Conservation (phyloP, 1,140 invertebrate genomes). For the Trissolcus basalis region DNA sequence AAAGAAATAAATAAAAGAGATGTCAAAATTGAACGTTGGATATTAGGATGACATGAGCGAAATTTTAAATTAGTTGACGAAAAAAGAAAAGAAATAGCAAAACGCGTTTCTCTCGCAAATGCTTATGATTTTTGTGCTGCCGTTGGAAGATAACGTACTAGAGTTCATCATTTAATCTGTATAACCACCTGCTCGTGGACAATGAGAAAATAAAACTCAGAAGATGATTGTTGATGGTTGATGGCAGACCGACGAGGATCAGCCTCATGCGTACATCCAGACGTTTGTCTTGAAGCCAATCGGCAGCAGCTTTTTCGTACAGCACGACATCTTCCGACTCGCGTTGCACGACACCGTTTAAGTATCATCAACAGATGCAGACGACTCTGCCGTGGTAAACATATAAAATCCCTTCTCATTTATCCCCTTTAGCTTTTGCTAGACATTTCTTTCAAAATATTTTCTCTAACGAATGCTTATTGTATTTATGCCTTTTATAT, state of each 20-base stretch:
- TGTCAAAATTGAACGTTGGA: slow-evolving; percentile 1
- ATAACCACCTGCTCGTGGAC: slow-evolving; percentile 51
- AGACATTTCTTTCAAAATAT: neutral
- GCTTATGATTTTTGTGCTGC: slow-evolving; percentile 63
- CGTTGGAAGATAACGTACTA: slow-evolving; percentile 60
- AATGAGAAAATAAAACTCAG: slow-evolving; percentile 63
- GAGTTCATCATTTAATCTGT: slow-evolving; percentile 50
- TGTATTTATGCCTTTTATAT: too few species aligned
- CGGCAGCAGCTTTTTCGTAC: slow-evolving; percentile 90
- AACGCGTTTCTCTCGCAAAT: slow-evolving; percentile 43
- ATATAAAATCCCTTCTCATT: neutral
- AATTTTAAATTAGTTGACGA: neutral
- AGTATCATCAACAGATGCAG: slow-evolving; percentile 41
- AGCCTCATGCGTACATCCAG: slow-evolving; percentile 92
- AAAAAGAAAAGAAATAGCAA: neutral
- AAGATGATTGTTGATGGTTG: slow-evolving; percentile 72
- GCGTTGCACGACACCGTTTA: slow-evolving; percentile 86
- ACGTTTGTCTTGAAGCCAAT: slow-evolving; percentile 93
- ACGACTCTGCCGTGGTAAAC: slow-evolving; percentile 65
- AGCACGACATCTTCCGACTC: slow-evolving; percentile 93
- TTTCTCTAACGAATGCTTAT: too few species aligned
- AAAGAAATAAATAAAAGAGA: neutral
- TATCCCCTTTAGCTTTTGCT: neutral
- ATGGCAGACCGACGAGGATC: slow-evolving; percentile 91
- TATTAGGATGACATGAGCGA: slow-evolving; percentile 1